A percentile compares a stretch with the other conserved stretches of the same genome.
Evolutionary conservation across 1,140 invertebrate genomes (phyloP).

Genomic region (Carposina sasakii): DNA sequence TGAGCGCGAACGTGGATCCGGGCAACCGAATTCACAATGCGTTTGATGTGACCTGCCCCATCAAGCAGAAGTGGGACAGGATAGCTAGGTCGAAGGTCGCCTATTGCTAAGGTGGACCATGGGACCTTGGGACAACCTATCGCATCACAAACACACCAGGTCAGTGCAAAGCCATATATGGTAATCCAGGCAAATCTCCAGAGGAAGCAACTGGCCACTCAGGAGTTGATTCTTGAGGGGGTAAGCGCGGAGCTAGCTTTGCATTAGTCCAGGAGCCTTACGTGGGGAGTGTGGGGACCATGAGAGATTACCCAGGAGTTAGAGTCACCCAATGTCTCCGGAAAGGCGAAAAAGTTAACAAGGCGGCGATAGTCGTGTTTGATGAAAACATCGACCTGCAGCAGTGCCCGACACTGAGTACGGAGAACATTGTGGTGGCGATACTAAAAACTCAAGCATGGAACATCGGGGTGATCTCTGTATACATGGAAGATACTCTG

Average conservation of each 20-base stretch:
- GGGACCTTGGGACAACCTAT: too few relatives aligned
- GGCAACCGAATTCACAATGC: too few relatives aligned
- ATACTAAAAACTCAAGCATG: background rate
- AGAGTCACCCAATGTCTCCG: slow-evolving; percentile 2
- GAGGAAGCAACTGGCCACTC: background rate
- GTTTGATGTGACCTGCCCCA: background rate
- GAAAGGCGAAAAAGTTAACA: background rate
- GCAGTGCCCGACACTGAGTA: background rate
- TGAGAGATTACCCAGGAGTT: background rate
- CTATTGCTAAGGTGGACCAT: slow-evolving; percentile 7
- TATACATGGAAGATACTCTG: background rate
- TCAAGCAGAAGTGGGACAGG: background rate
- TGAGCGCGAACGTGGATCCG: background rate
- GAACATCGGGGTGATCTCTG: background rate
- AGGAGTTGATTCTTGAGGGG: background rate
- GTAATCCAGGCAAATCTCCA: slow-evolving; percentile 3
- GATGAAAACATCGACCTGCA: background rate
- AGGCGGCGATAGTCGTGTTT: slow-evolving; percentile 12
- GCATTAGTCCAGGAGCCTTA: slow-evolving; percentile 12
- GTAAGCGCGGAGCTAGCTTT: background rate
- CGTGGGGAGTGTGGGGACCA: background rate
- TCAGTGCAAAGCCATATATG: background rate
- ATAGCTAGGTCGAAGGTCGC: background rate
- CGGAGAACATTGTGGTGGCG: too few relatives aligned
- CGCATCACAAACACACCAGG: too few relatives aligned